Base-by-base conservation (phyloP, 2,888 invertebrate species). In the Phasia obesa region DNA sequence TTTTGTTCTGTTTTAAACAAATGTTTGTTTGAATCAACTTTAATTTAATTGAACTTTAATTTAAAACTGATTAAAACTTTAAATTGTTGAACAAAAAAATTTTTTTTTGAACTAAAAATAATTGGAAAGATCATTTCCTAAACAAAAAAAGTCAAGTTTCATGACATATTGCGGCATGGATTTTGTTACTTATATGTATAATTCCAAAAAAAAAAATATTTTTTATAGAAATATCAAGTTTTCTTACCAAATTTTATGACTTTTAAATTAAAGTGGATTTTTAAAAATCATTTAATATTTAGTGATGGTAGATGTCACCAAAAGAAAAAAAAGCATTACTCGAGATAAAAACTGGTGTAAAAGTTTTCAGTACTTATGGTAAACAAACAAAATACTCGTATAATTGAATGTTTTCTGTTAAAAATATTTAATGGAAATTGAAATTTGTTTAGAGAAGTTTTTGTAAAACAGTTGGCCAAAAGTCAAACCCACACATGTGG, bases 401-500 rank as follows among this genome's bases (percentile, higher is more conserved):
- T 51, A 1, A 7, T 27, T 67, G 47, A 7, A 2, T 62, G 23
- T 64, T 55, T 71, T 15, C 9, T 71, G 21, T 1, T 25, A 31
- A 23, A 51, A 59, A 23, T 57, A 70, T 70, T 78, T 77, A 64
- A 64, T 76, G 55, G 59, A 67, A 74, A 77, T 77, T 77, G 77
- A 74, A 77, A 25, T 53, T 51, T 78, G 11, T 38, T 57, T 84
- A 2, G 23, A 5, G 27, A 6, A 25, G 42, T 64, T 59, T 53
- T 64, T 55, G 9, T 55, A 1, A 9, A 23, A 76, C 85, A 87
- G 85, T 87, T 89, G 89, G 89, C 89, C 89, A 89, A 87, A 90
- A 89, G 88, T 90, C 89, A 89, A 79, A 89, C 90, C 89, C 89
- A 88, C 88, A 88, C 89, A 88, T 90, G 89, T 85, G 89, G 89